A percentile compares a stretch with the other conserved stretches of the same genome.
phyloP scores from a whole-genome alignment of 2,888 invertebrate genomes.

The Drosophila cracens region DNA sequence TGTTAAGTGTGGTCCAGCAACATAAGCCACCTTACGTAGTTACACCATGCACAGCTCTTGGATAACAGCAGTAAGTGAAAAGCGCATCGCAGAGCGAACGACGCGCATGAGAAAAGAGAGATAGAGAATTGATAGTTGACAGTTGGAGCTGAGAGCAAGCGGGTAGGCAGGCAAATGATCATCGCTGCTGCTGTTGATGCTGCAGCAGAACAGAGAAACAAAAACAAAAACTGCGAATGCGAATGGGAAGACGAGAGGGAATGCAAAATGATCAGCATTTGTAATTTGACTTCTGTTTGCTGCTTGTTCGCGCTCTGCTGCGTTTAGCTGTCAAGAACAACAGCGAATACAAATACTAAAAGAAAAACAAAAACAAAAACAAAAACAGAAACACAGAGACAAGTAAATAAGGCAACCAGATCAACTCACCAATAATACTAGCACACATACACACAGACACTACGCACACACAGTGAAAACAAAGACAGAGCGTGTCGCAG shows the following conservation, averaged over 20 bases:
- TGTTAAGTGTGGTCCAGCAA: neutral
- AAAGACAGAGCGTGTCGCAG: constrained; percentile 66
- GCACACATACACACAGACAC: neutral
- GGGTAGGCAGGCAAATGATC: constrained; percentile 25
- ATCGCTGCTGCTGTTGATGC: constrained; percentile 15
- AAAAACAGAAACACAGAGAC: constrained; percentile 9
- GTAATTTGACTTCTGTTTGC: constrained; percentile 18
- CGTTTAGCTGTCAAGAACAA: constrained; percentile 14
- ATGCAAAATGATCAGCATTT: constrained; percentile 39
- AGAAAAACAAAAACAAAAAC: constrained; percentile 1
- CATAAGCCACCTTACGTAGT: neutral
- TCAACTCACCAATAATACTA: constrained; percentile 51
- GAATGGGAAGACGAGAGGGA: constrained; percentile 3
- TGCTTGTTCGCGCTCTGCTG: constrained; percentile 8
- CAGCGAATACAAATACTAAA: constrained; percentile 19
- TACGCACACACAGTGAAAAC: constrained; percentile 26
- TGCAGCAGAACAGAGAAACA: constrained; percentile 26
- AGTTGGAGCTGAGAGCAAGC: constrained; percentile 1
- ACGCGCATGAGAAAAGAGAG: neutral
- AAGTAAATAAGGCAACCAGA: constrained; percentile 35
- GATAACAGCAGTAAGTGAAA: neutral
- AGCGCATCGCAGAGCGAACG: neutral
- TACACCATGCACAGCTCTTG: neutral
- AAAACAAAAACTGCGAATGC: constrained; percentile 19
- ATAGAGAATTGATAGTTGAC: constrained; percentile 9